These are phyloP conservation scores for Trilocha varians DNA, from an alignment of 2,888 invertebrate species.

Conservation along the genomic window DNA sequence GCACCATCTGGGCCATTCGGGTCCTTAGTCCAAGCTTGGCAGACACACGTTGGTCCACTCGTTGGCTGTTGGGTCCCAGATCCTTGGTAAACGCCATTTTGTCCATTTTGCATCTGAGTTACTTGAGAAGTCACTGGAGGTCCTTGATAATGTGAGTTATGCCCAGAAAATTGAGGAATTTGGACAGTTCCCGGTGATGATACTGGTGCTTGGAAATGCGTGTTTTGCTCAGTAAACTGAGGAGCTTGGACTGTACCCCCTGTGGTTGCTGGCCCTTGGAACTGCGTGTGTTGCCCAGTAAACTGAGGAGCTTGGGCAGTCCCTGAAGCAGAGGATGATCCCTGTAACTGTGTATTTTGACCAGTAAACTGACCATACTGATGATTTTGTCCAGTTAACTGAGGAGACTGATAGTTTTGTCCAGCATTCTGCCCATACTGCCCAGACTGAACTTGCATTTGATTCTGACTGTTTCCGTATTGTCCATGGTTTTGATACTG, in stretches of 20 bases:
- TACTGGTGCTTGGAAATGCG: too few relatives aligned
- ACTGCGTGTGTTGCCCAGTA: slow-evolving; percentile 1
- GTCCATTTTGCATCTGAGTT: too few relatives aligned
- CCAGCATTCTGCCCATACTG: slow-evolving; percentile 12
- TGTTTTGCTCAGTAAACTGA: too few relatives aligned
- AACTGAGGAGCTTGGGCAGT: neutral
- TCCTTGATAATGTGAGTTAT: too few relatives aligned
- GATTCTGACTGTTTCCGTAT: slow-evolving; percentile 3
- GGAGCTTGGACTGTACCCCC: too few relatives aligned
- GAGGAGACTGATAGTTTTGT: slow-evolving; percentile 8
- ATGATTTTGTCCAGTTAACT: slow-evolving; percentile 1
- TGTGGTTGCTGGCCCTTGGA: too few relatives aligned
- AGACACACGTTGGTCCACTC: slow-evolving; percentile 52
- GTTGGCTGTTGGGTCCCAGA: slow-evolving; percentile 29
- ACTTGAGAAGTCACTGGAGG: too few relatives aligned
- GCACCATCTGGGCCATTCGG: slow-evolving; percentile 16
- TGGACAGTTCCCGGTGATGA: too few relatives aligned
- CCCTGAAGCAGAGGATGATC: neutral
- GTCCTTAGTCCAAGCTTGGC: slow-evolving; percentile 60
- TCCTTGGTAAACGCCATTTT: slow-evolving; percentile 30
- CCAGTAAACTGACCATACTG: slow-evolving; percentile 3
- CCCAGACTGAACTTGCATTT: slow-evolving; percentile 12
- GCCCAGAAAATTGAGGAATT: too few relatives aligned
- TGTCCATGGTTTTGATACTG: slow-evolving; percentile 8
- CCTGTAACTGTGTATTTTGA: slow-evolving; percentile 1